Percentiles rank a stretch among this genome's conserved stretches.
These are phyloP conservation scores for Centropus bengalensis DNA, from an alignment of 2,113 vertebrate species.

Conservation along the genomic window DNA sequence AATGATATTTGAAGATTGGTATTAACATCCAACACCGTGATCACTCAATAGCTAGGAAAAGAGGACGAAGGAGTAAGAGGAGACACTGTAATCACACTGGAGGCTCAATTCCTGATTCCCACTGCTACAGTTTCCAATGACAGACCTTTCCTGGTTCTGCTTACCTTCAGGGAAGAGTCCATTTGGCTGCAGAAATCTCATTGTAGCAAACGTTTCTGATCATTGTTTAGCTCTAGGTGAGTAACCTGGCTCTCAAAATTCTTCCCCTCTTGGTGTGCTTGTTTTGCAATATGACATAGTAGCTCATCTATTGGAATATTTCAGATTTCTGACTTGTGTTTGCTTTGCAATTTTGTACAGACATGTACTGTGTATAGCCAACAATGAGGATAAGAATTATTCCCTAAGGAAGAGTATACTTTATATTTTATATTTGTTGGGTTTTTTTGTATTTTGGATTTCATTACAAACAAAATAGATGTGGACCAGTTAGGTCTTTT, in stretches of 20 bases:
- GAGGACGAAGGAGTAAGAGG: not conserved
- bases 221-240: not conserved
- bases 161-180: not conserved
- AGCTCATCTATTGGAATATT: not conserved
- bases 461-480: not conserved
- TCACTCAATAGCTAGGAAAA: not conserved
- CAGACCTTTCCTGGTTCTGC: not conserved
- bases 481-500: not conserved
- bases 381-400: not conserved
- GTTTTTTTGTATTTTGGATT: not conserved
- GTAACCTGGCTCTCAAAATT: not conserved
- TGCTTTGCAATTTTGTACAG: not conserved
- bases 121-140: not conserved
- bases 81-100: not conserved
- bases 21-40: not conserved
- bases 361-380: not conserved
- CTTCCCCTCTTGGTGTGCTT: fast-evolving
- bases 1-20: fast-evolving
- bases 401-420: not conserved
- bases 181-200: not conserved
- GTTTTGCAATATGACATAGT: not conserved
- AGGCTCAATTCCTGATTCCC: not conserved
- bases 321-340: not conserved
- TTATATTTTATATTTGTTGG: not conserved
- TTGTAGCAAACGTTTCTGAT: not conserved